These are phyloP conservation scores for Melieria picta DNA, from an alignment of 2,888 invertebrate species.

Conservation along the genomic window DNA sequence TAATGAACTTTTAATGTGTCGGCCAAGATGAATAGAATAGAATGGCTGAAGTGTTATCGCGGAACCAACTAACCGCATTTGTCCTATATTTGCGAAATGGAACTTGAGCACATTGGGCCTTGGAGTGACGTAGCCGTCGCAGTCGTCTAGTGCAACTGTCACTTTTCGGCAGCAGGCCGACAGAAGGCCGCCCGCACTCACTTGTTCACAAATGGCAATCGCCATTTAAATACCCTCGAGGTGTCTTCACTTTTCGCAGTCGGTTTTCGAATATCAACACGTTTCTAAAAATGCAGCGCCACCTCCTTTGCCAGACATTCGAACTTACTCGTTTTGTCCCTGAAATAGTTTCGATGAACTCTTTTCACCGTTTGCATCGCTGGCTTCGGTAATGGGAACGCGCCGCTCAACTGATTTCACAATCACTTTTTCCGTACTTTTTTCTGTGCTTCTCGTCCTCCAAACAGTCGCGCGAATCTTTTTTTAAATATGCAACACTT, in stretches of 20 bases:
- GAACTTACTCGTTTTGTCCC: constrained; percentile 32
- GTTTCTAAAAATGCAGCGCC: background rate
- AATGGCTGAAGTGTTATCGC: too few relatives aligned
- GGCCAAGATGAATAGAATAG: too few relatives aligned
- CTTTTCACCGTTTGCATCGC: constrained; percentile 18
- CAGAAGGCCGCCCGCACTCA: background rate
- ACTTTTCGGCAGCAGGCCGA: background rate
- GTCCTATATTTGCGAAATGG: too few relatives aligned
- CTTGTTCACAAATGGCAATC: background rate
- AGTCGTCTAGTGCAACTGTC: background rate
- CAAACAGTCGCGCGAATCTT: constrained; percentile 7
- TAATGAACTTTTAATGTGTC: too few relatives aligned
- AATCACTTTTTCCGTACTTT: constrained; percentile 14
- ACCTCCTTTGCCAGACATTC: background rate
- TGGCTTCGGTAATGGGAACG: constrained; percentile 17
- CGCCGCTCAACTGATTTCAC: constrained; percentile 3
- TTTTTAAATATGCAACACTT: constrained; percentile 27
- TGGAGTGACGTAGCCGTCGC: too few relatives aligned
- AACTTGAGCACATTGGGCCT: too few relatives aligned
- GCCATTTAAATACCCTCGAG: background rate
- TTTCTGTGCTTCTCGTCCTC: background rate
- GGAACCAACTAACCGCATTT: too few relatives aligned
- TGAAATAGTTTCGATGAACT: constrained; percentile 31
- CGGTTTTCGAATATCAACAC: background rate
- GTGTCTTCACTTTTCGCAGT: background rate